These are phyloP conservation scores for Sardina pilchardus DNA, from an alignment of 2,113 vertebrate genomes.

Conservation along the genomic window DNA sequence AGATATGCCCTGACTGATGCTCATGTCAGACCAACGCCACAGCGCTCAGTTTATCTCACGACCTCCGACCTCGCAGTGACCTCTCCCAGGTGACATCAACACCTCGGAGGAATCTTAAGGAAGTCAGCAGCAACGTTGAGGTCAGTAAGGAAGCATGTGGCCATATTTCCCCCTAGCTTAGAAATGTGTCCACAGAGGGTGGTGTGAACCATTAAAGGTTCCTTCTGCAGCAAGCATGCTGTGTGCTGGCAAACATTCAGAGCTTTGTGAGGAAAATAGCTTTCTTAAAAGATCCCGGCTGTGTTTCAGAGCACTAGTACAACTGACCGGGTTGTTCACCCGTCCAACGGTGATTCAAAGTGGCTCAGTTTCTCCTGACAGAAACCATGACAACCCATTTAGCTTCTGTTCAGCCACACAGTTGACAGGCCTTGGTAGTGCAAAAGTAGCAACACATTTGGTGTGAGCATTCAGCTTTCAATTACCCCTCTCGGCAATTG, in stretches of 20 bases:
- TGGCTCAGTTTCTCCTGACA: slow-evolving; percentile 67
- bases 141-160: not conserved
- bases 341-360: slow-evolving; percentile 55
- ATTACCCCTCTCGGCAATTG: slow-evolving; percentile 64
- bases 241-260: not conserved
- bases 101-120: slow-evolving; percentile 12
- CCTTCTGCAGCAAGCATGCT: not conserved
- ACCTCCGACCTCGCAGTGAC: not conserved
- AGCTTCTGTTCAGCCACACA: slow-evolving; percentile 65
- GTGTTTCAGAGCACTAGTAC: not conserved
- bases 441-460: slow-evolving; percentile 63
- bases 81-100: slow-evolving; percentile 13
- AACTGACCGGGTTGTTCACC: slow-evolving; percentile 58
- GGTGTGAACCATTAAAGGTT: not conserved
- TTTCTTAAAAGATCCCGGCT: not conserved
- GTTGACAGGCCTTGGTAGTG: slow-evolving; percentile 59
- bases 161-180: not conserved
- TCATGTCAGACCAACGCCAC: not conserved
- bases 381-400: slow-evolving; percentile 65
- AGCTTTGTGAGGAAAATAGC: not conserved
- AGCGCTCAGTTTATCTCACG: slow-evolving; percentile 2
- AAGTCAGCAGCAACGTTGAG: not conserved
- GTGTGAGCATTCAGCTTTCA: slow-evolving; percentile 61
- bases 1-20: not conserved
- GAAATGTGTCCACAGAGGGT: not conserved